phyloP scores from a whole-genome alignment of 2,888 invertebrate genomes.

The Tigriopus californicus region DNA sequence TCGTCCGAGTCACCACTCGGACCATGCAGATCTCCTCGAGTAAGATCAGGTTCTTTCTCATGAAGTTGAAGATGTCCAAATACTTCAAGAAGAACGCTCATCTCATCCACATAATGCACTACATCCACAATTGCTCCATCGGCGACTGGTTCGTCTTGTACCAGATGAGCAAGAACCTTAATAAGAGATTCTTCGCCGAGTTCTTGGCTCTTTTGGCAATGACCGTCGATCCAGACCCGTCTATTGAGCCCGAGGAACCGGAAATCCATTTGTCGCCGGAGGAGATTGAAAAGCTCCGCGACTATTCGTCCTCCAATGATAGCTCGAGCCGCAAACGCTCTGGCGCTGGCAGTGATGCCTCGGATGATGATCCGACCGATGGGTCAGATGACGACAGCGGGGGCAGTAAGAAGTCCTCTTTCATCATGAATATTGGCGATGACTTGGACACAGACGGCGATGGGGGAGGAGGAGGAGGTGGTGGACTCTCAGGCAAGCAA shows the following conservation, averaged over 20 bases:
- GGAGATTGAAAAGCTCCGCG: not conserved
- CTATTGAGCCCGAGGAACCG: slow-evolving; percentile 6
- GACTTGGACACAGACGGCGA: not conserved
- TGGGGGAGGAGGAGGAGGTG: not conserved
- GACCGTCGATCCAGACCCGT: slow-evolving; percentile 3
- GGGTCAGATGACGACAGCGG: too few species aligned
- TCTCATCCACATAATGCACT: slow-evolving; percentile 4
- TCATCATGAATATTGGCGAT: not conserved
- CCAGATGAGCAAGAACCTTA: slow-evolving; percentile 15
- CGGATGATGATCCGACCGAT: not conserved
- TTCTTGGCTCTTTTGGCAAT: slow-evolving; percentile 5
- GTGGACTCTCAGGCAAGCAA: not conserved
- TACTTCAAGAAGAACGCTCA: slow-evolving; percentile 14
- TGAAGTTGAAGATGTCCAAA: slow-evolving; percentile 7
- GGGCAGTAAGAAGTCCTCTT: not conserved
- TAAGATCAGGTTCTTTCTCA: slow-evolving; percentile 13
- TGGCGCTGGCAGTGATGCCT: not conserved
- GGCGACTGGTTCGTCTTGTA: slow-evolving; percentile 15
- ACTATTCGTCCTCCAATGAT: not conserved
- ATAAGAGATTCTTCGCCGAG: slow-evolving; percentile 16
- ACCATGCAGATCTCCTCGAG: slow-evolving; percentile 1
- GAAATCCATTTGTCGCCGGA: not conserved
- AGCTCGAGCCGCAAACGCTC: not conserved
- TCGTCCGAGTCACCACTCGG: slow-evolving; percentile 5
- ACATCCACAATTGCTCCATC: slow-evolving; percentile 11